Conservation (phyloP, 2,113 vertebrate species). For the Poeciliopsis turrubarensis region DNA sequence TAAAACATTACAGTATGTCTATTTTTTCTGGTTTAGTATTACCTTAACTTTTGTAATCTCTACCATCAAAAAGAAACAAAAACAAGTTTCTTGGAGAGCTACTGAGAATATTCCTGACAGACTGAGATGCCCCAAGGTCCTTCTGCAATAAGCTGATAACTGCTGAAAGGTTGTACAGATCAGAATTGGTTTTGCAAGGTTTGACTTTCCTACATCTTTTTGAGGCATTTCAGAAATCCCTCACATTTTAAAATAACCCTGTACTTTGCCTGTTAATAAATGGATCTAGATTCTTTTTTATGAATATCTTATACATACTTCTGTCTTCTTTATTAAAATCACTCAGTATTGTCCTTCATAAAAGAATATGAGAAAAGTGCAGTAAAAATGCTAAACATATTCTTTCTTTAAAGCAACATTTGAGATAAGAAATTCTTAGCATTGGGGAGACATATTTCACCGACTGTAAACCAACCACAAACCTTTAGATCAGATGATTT, state of each 20-base stretch:
- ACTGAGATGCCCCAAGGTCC: conserved; percentile 1
- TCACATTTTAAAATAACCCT: neutral
- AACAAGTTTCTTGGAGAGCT: neutral
- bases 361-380: no score
- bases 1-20: neutral
- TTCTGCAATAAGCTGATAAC: conserved; percentile 10
- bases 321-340: neutral
- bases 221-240: neutral
- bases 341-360: no score
- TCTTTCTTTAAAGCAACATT: no score
- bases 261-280: neutral
- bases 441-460: no score
- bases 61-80: neutral
- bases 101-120: conserved; percentile 3
- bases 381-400: no score
- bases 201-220: neutral
- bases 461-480: neutral
- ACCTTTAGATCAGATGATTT: neutral
- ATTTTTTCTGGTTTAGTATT: neutral
- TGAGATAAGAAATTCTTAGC: no score
- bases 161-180: conserved; percentile 20
- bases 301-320: neutral
- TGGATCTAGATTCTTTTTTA: neutral
- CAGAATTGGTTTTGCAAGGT: neutral
- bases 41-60: neutral